Conservation (phyloP, 2,888 invertebrate species). For the Tetheella fluctuosa region DNA sequence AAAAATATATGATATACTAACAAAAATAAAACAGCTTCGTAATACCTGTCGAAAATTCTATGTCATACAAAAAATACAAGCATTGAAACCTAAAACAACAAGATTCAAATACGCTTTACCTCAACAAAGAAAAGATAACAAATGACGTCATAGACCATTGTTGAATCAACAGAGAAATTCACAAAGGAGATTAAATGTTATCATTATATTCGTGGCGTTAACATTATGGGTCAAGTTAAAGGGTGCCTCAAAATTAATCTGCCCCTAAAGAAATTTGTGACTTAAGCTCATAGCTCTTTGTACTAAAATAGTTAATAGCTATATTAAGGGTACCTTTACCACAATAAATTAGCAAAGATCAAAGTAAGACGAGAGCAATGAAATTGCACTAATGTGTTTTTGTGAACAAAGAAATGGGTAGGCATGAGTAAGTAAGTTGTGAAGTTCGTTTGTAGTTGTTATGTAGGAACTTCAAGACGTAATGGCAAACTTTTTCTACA, state of each 20-base stretch:
- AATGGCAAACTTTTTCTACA: too few relatives aligned
- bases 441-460: background rate
- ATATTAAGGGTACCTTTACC: conserved; percentile 24
- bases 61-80: too few relatives aligned
- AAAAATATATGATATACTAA: too few relatives aligned
- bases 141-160: background rate
- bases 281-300: conserved; percentile 9
- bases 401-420: background rate
- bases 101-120: background rate
- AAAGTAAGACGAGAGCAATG: background rate
- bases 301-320: conserved; percentile 36
- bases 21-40: too few relatives aligned
- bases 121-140: background rate
- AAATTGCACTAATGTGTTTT: conserved; percentile 2
- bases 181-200: conserved; percentile 11
- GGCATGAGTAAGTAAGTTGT: background rate
- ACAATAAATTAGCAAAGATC: background rate
- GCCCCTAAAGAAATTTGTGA: conserved; percentile 25
- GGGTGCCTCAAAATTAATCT: conserved; percentile 30
- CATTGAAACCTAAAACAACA: background rate
- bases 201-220: conserved; percentile 1
- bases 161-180: conserved; percentile 5
- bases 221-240: conserved; percentile 7
- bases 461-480: too few relatives aligned
- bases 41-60: too few relatives aligned